A percentile compares a stretch with the other conserved stretches of the same genome.
These are phyloP conservation scores for Morelia viridis DNA, from an alignment of 2,797 vertebrate genomes.

Conservation along the genomic window DNA sequence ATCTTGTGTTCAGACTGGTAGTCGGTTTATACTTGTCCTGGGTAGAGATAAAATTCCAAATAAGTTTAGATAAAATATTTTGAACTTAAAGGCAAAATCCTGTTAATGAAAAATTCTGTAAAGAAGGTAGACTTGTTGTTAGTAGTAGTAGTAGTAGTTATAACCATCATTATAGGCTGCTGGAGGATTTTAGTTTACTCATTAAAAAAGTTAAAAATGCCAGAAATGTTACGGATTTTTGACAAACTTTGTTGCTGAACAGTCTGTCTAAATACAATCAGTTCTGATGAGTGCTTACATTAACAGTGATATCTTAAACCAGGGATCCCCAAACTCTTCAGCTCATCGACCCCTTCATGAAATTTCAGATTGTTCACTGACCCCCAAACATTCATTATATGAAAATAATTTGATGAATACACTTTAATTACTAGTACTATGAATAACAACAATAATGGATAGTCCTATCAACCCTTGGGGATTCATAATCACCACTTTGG, in stretches of 20 bases:
- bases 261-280: neutral
- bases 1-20: neutral
- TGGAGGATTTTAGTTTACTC: neutral
- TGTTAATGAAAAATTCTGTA: neutral
- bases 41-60: neutral
- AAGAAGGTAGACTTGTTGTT: neutral
- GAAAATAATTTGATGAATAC: neutral
- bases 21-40: neutral
- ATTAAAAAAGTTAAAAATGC: neutral
- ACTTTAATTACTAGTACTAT: neutral
- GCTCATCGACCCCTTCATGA: neutral
- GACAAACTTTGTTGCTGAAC: neutral
- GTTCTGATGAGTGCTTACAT: neutral
- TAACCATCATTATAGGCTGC: neutral
- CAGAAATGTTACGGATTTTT: neutral
- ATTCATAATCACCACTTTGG: neutral
- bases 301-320: neutral
- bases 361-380: neutral
- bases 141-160: neutral
- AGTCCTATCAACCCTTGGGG: neutral
- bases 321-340: neutral
- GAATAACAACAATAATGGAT: neutral
- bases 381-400: neutral
- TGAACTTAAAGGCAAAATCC: neutral
- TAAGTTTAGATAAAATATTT: neutral